Evolutionary conservation across 2,113 vertebrate species (phyloP).

Genomic region (Onychorhynchus coronatus): DNA sequence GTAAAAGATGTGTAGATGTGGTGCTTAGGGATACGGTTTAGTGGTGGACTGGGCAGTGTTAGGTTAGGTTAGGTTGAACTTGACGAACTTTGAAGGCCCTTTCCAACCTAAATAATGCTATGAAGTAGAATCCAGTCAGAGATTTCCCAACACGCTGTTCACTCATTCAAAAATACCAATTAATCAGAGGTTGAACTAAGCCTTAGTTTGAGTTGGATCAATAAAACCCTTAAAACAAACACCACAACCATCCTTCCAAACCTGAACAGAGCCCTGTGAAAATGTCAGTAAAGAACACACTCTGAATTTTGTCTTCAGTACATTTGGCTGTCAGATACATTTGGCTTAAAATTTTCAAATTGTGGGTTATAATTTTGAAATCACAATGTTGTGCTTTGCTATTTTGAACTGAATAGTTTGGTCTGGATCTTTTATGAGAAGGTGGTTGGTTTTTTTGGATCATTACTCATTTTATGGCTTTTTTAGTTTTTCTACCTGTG

Average conservation of each 20-base stretch:
- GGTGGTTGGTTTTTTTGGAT: not conserved
- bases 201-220: not conserved
- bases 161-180: not conserved
- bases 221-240: not conserved
- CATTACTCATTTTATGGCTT: rapidly evolving
- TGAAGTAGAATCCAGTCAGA: not conserved
- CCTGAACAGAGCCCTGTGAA: not conserved
- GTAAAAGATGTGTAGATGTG: not conserved
- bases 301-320: not conserved
- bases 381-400: not conserved
- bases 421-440: not conserved
- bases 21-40: not conserved
- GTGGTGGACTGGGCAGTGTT: not conserved
- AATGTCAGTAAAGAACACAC: not conserved
- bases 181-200: not conserved
- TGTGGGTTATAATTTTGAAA: not conserved
- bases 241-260: not conserved
- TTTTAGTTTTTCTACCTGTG: not conserved
- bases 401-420: not conserved
- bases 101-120: not conserved
- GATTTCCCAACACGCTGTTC: not conserved
- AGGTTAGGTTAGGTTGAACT: not conserved
- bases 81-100: not conserved
- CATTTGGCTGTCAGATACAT: not conserved
- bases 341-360: not conserved